Evolutionary conservation across 2,113 vertebrate species (phyloP), one percentile per base, ranked within the genome.

Genomic region (Callipepla californica): DNA sequence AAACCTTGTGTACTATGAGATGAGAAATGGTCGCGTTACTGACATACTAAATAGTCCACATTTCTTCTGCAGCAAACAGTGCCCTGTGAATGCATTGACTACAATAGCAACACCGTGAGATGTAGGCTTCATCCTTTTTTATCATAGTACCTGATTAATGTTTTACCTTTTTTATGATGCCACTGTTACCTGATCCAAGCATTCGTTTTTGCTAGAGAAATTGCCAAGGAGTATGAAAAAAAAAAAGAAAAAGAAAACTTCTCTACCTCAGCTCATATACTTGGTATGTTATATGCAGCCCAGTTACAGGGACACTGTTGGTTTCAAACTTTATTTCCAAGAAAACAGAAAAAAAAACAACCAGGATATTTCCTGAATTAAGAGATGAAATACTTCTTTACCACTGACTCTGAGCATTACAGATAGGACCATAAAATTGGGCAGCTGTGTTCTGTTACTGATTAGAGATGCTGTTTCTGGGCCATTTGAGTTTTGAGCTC

Each of bases 1-100:
- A 93, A 93, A 23, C 47, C 89, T 86, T 79, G n/a, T 12, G 2
- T 83, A 25, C 76, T 53, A n/a, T 50, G 83, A 92, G 83, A 83
- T 69, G 94, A 96, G 92, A 92, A 92, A 75, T 93, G 76, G 59
- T 51, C 88, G 80, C 84, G 11, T 66, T 86, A 95, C 92, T 97
- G 95, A 97, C 85, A 32, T 38, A 94, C 89, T 93, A 88, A 96
- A 85, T 59, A 69, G 61, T 70, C n/a, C 70, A 74, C 5, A 3
- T 94, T 87, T 84, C 40, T 78, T 72, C 80, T 93, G 87, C 85
- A 61, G 93, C 50, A 51, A 40, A 30, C 17, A 15, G 62, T 68
- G 87, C 92, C 78, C 22, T 0, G 51, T 84, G 89, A 92, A 81
- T 89, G 82, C 2, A 4, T 62, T 94, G 65, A 58, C 61, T 65